These are phyloP conservation scores for Pogonomyrmex californicus DNA, from an alignment of 1,140 invertebrate genomes.

Conservation along the genomic window DNA sequence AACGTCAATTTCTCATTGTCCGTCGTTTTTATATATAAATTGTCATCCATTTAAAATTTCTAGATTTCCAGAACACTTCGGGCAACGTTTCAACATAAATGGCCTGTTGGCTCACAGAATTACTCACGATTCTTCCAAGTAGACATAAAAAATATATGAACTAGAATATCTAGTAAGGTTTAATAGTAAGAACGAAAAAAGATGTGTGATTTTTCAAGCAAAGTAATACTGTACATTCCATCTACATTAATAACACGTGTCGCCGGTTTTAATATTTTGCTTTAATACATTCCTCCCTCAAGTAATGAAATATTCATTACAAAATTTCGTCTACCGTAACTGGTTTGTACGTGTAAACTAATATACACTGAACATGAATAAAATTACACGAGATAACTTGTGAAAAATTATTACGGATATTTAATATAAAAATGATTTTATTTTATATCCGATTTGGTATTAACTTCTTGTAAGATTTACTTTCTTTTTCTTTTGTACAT, in stretches of 20 bases:
- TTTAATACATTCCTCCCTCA: conserved; percentile 53
- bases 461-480: background rate
- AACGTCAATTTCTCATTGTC: conserved; percentile 7
- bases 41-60: background rate
- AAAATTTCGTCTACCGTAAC: conserved; percentile 40
- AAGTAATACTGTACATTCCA: conserved; percentile 32
- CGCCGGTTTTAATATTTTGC: conserved; percentile 59
- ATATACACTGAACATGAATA: conserved; percentile 23
- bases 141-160: conserved; percentile 1
- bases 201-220: conserved; percentile 76
- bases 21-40: conserved; percentile 8
- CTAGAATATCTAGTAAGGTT: background rate
- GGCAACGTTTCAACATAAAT: conserved; percentile 39
- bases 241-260: conserved; percentile 56
- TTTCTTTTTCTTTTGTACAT: background rate
- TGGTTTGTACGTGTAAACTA: conserved; percentile 22
- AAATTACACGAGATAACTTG: conserved; percentile 6
- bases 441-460: conserved; percentile 1
- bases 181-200: conserved; percentile 33
- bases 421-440: background rate
- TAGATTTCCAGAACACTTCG: background rate
- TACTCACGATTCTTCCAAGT: conserved; percentile 34
- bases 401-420: background rate
- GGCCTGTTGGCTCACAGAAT: conserved; percentile 1
- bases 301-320: conserved; percentile 69